phyloP scores from a whole-genome alignment of 2,888 invertebrate species.

The Epinotia bilunana region DNA sequence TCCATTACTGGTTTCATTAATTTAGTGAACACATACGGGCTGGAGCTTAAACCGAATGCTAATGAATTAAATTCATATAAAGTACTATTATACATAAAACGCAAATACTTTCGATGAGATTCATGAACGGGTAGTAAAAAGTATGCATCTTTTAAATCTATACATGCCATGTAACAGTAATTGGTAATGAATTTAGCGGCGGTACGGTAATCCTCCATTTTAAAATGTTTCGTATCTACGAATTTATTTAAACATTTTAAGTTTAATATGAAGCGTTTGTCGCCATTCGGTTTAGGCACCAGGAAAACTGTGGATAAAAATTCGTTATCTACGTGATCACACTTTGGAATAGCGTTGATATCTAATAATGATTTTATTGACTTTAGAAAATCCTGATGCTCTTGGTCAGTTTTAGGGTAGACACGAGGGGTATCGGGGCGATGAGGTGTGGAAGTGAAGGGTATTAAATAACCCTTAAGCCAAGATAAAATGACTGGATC shows the following conservation, averaged over 20 bases:
- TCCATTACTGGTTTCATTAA: conserved; percentile 5
- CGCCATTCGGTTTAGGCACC: too few relatives aligned
- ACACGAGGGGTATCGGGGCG: too few relatives aligned
- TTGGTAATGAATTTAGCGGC: conserved; percentile 1
- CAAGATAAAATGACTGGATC: too few relatives aligned
- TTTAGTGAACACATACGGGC: conserved; percentile 5
- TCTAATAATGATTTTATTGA: too few relatives aligned
- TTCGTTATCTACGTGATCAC: too few relatives aligned
- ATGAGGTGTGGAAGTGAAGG: too few relatives aligned
- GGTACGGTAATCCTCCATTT: conserved; percentile 9
- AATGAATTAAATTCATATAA: not conserved
- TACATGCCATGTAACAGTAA: conserved; percentile 1
- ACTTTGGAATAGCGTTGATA: too few relatives aligned
- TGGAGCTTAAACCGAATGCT: conserved; percentile 5
- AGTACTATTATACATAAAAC: not conserved
- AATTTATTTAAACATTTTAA: conserved; percentile 1
- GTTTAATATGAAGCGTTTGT: too few relatives aligned
- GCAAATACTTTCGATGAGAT: not conserved
- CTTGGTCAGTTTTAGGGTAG: too few relatives aligned
- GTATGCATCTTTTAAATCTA: conserved; percentile 9
- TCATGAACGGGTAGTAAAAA: conserved; percentile 7
- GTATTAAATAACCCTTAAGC: too few relatives aligned
- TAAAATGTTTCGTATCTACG: conserved; percentile 4
- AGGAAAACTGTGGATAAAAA: too few relatives aligned
- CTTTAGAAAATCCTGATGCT: too few relatives aligned